Evolutionary conservation across 2,113 vertebrate genomes (phyloP).

Genomic region (Macquaria australasica): DNA sequence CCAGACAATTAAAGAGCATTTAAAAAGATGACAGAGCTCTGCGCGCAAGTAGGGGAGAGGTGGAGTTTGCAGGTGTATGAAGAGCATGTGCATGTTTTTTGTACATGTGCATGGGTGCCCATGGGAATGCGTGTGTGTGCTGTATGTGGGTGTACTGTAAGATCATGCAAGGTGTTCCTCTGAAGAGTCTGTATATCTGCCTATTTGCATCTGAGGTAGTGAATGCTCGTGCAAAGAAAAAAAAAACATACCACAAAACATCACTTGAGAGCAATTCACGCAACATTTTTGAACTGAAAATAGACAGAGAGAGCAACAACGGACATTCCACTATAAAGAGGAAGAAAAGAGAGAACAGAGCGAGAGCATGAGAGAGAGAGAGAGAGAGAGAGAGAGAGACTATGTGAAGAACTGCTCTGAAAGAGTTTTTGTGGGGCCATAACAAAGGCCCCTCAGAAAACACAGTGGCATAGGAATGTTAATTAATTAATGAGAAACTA

Average conservation of each 20-base stretch:
- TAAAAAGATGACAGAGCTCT: constrained; percentile 77
- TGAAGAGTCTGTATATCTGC: constrained; percentile 24
- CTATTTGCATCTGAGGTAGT: background rate
- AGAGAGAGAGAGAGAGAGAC: constrained; percentile 55
- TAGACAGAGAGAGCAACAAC: constrained; percentile 52
- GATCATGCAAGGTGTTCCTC: constrained; percentile 39
- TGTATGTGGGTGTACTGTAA: background rate
- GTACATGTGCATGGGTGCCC: constrained; percentile 14
- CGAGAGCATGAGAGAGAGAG: constrained; percentile 24
- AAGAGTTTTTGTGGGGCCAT: constrained; percentile 79
- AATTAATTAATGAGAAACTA: constrained; percentile 87
- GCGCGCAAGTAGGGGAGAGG: constrained; percentile 43
- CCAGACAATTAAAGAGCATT: constrained; percentile 77
- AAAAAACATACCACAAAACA: constrained; percentile 1
- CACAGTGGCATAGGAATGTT: constrained; percentile 84
- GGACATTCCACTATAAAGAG: constrained; percentile 63
- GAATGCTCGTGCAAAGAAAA: background rate
- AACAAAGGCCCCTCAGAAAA: constrained; percentile 84
- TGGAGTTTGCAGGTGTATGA: constrained; percentile 70
- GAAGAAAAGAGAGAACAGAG: constrained; percentile 38
- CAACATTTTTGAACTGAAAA: constrained; percentile 54
- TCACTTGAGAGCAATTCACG: constrained; percentile 30
- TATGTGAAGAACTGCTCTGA: constrained; percentile 79
- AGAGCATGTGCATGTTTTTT: constrained; percentile 40
- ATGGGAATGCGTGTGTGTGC: constrained; percentile 1